phyloP scores from a whole-genome alignment of 2,888 invertebrate genomes.

The Drosophila multiciliata region DNA sequence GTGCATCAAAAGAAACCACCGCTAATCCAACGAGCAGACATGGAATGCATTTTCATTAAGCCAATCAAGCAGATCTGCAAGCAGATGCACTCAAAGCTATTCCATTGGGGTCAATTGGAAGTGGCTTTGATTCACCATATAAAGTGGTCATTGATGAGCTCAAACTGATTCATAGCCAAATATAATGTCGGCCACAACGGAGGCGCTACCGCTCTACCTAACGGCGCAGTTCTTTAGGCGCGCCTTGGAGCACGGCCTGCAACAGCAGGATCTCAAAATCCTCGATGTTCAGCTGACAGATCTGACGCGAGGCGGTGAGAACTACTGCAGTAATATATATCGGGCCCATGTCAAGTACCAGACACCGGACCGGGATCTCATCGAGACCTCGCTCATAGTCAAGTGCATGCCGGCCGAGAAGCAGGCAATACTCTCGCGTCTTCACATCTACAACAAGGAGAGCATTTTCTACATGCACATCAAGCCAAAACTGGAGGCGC shows the following conservation, averaged over 20 bases:
- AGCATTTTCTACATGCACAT: conserved; percentile 84
- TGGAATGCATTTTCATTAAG: conserved; percentile 61
- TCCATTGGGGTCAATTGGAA: conserved; percentile 68
- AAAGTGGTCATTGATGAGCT: conserved; percentile 20
- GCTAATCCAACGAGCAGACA: conserved; percentile 48
- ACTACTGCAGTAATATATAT: conserved; percentile 84
- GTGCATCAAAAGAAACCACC: conserved; percentile 50
- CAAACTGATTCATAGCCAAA: conserved; percentile 31
- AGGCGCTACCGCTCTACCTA: conserved; percentile 61
- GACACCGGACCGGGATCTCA: conserved; percentile 35
- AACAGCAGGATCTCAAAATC: conserved; percentile 71
- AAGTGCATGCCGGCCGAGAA: conserved; percentile 84
- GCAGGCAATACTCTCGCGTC: conserved; percentile 83
- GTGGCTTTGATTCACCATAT: conserved; percentile 58
- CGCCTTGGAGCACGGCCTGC: conserved; percentile 78
- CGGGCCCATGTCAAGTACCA: conserved; percentile 72
- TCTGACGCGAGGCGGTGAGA: conserved; percentile 81
- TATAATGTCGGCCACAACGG: conserved; percentile 54
- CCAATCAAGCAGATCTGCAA: conserved; percentile 57
- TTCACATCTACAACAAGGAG: conserved; percentile 85
- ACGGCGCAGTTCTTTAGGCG: conserved; percentile 76
- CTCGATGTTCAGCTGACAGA: conserved; percentile 66
- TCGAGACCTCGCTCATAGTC: conserved; percentile 68
- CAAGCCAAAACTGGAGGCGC: conserved; percentile 84
- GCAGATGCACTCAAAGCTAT: conserved; percentile 26